Conservation (phyloP, 1,140 invertebrate species). For the Diabrotica undecimpunctata region DNA sequence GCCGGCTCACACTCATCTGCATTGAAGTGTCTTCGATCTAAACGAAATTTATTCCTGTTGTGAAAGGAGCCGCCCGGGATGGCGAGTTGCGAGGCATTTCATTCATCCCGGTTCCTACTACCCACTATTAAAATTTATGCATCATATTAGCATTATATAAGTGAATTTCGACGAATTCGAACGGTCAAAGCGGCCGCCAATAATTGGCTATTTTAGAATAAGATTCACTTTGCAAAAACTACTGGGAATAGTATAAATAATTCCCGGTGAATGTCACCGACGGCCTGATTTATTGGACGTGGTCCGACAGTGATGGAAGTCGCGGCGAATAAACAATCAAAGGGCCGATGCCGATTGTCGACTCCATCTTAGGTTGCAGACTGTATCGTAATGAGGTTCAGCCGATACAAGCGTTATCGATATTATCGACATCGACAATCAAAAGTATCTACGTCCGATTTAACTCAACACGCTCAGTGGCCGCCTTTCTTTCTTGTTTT, state of each 20-base stretch:
- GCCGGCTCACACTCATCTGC: too few species aligned
- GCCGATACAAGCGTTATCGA: slow-evolving; percentile 31
- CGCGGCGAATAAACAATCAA: slow-evolving; percentile 43
- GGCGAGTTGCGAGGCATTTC: background rate
- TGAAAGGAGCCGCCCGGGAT: too few species aligned
- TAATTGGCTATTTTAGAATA: slow-evolving; percentile 33
- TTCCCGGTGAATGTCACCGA: slow-evolving; percentile 32
- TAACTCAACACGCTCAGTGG: background rate
- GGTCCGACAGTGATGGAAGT: slow-evolving; percentile 41
- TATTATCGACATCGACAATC: slow-evolving; percentile 34
- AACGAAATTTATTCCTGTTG: too few species aligned
- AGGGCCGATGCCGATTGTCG: slow-evolving; percentile 29
- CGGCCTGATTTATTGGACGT: slow-evolving; percentile 39
- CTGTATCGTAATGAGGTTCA: slow-evolving; percentile 32
- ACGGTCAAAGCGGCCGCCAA: slow-evolving; percentile 33
- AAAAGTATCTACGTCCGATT: slow-evolving; percentile 19
- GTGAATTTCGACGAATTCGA: slow-evolving; percentile 24
- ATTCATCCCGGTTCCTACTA: slow-evolving; percentile 4
- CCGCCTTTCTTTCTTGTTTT: background rate
- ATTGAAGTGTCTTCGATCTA: too few species aligned
- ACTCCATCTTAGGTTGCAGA: slow-evolving; percentile 24
- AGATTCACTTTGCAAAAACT: slow-evolving; percentile 29
- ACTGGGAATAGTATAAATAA: slow-evolving; percentile 37
- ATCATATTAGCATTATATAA: slow-evolving; percentile 18
- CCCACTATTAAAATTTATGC: slow-evolving; percentile 3